Conservation (phyloP, 2,797 vertebrate species). For the Sebastes vulpes region DNA sequence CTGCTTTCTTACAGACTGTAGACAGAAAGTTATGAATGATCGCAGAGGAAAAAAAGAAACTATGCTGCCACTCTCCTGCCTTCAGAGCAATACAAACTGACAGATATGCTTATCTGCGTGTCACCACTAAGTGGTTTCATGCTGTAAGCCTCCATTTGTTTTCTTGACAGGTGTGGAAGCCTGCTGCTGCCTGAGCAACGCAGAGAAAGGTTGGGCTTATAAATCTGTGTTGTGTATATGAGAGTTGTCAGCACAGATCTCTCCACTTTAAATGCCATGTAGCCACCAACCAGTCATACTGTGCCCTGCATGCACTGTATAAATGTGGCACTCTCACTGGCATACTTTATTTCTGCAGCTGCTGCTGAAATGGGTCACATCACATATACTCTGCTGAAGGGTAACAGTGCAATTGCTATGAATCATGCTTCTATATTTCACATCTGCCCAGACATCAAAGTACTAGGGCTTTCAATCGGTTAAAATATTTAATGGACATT, state of each 20-base stretch:
- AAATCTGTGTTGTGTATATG: conserved; percentile 1
- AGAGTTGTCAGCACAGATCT: neutral
- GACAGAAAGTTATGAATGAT: neutral
- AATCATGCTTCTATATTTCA: conserved; percentile 13
- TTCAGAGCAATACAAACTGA: conserved; percentile 29
- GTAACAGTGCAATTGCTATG: conserved; percentile 16
- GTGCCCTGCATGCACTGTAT: neutral
- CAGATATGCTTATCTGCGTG: conserved; percentile 44
- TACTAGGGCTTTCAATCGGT: no score
- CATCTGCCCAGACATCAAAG: conserved; percentile 19
- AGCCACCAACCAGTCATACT: neutral
- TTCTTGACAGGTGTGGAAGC: conserved; percentile 49
- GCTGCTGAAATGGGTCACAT: conserved; percentile 67
- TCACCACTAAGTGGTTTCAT: conserved; percentile 43
- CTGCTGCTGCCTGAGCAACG: conserved; percentile 21
- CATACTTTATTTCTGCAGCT: conserved; percentile 12
- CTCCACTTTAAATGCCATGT: conserved; percentile 2
- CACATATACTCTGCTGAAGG: conserved; percentile 36
- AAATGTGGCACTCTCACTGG: conserved; percentile 1
- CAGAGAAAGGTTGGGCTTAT: neutral
- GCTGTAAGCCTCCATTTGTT: conserved; percentile 43
- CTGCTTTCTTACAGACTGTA: neutral
- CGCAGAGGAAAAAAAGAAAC: neutral
- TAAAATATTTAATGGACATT: no score
- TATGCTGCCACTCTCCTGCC: conserved; percentile 3